Evolutionary conservation across 1,140 invertebrate genomes (phyloP).

Genomic region (Liolophura sinensis): DNA sequence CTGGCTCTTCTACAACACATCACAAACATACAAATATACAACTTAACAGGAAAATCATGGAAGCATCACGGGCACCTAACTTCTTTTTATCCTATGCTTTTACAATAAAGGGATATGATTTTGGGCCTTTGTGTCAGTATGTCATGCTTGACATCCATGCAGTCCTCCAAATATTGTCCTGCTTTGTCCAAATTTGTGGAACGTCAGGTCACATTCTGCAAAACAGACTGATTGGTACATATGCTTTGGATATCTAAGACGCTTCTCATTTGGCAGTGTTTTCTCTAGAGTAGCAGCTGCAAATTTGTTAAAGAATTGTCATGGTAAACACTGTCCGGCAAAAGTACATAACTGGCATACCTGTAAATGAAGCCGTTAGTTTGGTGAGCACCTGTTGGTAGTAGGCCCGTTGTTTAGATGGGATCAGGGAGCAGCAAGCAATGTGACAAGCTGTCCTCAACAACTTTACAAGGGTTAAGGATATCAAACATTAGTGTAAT

Average conservation of each 20-base stretch:
- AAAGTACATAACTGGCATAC: background rate
- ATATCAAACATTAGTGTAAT: conserved; percentile 29
- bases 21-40: no score
- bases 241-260: no score
- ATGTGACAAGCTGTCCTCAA: conserved; percentile 70
- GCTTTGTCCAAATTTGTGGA: conserved; percentile 3
- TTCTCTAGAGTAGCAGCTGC: no score
- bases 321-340: background rate
- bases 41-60: background rate
- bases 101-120: background rate
- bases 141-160: background rate
- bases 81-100: background rate
- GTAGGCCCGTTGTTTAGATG: conserved; percentile 51
- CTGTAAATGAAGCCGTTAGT: conserved; percentile 7
- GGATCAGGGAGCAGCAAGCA: conserved; percentile 70
- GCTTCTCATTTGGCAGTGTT: no score
- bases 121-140: background rate
- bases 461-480: no score
- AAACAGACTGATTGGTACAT: no score
- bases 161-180: background rate
- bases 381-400: conserved; percentile 55
- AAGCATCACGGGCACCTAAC: background rate
- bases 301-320: conserved; percentile 1
- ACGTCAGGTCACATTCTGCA: no score
- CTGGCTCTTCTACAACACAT: conserved; percentile 5